Conservation (phyloP, 2,888 invertebrate genomes). For the Trichopria drosophilae region DNA sequence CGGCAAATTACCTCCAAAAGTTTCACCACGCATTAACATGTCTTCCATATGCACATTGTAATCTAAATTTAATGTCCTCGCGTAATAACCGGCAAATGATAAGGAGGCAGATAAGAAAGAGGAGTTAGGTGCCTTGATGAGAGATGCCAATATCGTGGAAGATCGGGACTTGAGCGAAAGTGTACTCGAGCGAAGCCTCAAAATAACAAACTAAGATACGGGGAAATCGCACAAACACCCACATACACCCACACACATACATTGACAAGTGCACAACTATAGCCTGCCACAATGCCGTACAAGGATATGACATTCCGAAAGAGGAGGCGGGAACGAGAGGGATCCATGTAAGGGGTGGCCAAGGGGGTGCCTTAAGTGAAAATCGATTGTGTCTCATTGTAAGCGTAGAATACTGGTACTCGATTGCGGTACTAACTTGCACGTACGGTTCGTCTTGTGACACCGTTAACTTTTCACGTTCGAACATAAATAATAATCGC, state of each 20-base stretch:
- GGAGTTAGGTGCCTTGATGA: too few relatives aligned
- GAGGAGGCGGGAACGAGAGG: too few relatives aligned
- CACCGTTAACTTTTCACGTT: too few relatives aligned
- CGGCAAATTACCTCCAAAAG: too few relatives aligned
- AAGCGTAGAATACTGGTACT: constrained; percentile 14
- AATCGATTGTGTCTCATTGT: constrained; percentile 29
- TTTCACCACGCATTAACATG: too few relatives aligned
- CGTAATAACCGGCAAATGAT: constrained; percentile 16
- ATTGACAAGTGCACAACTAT: too few relatives aligned
- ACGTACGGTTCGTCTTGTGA: neutral
- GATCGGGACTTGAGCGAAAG: constrained; percentile 11
- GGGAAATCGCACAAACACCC: constrained; percentile 20
- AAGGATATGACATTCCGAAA: too few relatives aligned
- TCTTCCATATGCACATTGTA: too few relatives aligned
- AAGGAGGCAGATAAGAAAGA: constrained; percentile 14
- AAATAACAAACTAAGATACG: constrained; percentile 27
- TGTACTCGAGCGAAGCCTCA: constrained; percentile 15
- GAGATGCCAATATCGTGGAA: constrained; percentile 26
- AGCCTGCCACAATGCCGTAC: too few relatives aligned
- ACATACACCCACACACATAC: too few relatives aligned
- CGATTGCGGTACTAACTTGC: constrained; percentile 3
- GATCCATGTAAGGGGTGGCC: too few relatives aligned
- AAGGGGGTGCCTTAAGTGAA: constrained; percentile 31
- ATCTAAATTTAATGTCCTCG: constrained; percentile 6
- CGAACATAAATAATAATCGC: too few relatives aligned